Base-by-base conservation (phyloP, 2,113 vertebrate species). In the Mugil cephalus region DNA sequence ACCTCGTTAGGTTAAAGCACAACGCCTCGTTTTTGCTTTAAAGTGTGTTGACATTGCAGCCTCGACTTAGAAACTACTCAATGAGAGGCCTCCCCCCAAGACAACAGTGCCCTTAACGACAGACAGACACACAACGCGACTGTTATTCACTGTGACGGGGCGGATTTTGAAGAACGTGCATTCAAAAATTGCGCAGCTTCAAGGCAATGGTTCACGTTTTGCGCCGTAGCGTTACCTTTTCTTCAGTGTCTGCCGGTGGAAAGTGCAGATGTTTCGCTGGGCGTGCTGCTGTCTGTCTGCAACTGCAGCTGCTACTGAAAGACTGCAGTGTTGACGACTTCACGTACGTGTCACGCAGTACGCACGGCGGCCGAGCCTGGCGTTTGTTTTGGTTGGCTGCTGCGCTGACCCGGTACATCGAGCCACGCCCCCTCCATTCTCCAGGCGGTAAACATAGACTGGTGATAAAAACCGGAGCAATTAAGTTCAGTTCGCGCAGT, bases 241-340 rank as follows among this genome's bases (percentile, higher is more conserved):
- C 71, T 56, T 79, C 78, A 80, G n/a, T 65, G 19, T 77, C 65
- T 82, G 87, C 65, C 55, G 65, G 68, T 38, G 53, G 14, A 42
- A 68, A 61, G 58, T 42, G 43, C 48, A 66, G 62, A 35, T 52
- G 62, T 56, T 62, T 69, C 38, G 59, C 58, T 75, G 83, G 80
- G 75, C 77, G 82, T 80, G 72, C 72, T 80, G 72, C 72, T 86
- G 76, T 19, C 61, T 66, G 46, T 65, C 69, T 72, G 80, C 61
- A 64, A 62, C 72, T 74, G 77, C 76, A 71, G 82, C 80, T 70
- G 77, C 50, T 70, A 14, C 19, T 64, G 52, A 56, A 30, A 69
- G 84, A 92, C 90, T 89, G 92, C 93, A 89, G 89, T 87, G 85
- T 15, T 79, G 88, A 75, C 77, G 86, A 80, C 82, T 54, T 67